phyloP scores from a whole-genome alignment of 2,113 vertebrate species.

The Hemicordylus capensis region DNA sequence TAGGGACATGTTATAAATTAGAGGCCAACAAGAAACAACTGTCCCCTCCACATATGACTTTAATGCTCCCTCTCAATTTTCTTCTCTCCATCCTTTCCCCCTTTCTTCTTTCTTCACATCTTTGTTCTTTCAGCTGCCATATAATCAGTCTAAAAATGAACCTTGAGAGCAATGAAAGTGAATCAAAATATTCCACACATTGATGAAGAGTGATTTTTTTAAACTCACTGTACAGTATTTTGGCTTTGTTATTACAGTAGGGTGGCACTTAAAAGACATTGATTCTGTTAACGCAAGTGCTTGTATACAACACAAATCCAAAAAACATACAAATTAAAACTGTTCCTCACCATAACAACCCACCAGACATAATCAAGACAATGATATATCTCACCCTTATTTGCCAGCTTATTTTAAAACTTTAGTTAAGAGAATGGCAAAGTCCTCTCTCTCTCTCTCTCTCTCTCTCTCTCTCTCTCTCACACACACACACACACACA shows the following conservation, averaged over 20 bases:
- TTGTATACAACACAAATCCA: neutral
- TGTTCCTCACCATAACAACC: accelerated
- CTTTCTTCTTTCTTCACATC: neutral
- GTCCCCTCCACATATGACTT: neutral
- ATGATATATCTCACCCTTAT: neutral
- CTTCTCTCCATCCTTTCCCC: no score
- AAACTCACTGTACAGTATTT: neutral
- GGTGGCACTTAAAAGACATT: neutral
- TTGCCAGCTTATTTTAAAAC: neutral
- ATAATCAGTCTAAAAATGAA: neutral
- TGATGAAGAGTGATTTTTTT: neutral
- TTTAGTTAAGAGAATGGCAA: neutral
- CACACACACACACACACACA: neutral
- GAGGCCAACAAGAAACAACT: neutral
- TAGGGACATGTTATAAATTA: neutral
- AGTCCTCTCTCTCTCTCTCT: no score
- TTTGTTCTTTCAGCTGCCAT: neutral
- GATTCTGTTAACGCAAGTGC: neutral
- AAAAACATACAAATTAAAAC: neutral
- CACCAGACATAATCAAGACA: neutral
- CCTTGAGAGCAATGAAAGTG: neutral
- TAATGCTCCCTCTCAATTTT: neutral
- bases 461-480: no score
- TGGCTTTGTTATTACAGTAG: neutral
- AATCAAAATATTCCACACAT: neutral